Base-by-base conservation (phyloP, 2,797 vertebrate species). In the Zenarchopterus dispar region DNA sequence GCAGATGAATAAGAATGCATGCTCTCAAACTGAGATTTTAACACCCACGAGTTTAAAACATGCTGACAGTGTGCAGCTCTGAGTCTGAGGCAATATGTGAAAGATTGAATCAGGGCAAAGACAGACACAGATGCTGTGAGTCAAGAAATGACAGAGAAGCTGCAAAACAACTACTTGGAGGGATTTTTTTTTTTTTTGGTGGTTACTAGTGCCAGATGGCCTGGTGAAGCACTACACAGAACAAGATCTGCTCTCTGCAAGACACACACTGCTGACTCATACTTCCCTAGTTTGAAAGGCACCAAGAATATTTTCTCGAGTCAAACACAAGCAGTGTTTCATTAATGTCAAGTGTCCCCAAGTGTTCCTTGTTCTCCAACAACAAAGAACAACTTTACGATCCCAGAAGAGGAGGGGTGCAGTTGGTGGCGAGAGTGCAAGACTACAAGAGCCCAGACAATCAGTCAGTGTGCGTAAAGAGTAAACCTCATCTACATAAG, bases 261-360 rank as follows among this genome's bases (percentile, higher is more conserved):
- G 13, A 42, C 41, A 42, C 21, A 2, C 21, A 39, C 67, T 78
- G 80, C 83, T 81, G 80, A 84, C 77, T 80, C 81, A 82, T 74
- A 39, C 62, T 6, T 64, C 84, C 11, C 68, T 24, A 24, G 69
- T 68, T 50, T 51, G 45, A 79, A 80, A n/a, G 66, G 47, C 62
- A 69, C 60, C 52, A 47, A 71, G 64, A 42, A 77, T 61, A 77
- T 84, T 81, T 77, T 84, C 67, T 65, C 79, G 55, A 75, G 57
- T 73, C 65, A 57, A 75, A 82, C 64, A 74, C 76, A 81, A 82
- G 70, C 50, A 68, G 72, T 61, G 57, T 64, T 70, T 68, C 71
- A 47, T 74, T 73, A 69, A 75, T 75, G 72, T 84, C 82, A 82
- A 87, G 80, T 59, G 80, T 79, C 76, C 62, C 73, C 15, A 75